Evolutionary conservation across 2,888 invertebrate species (phyloP), one percentile per base, ranked within the genome.

Genomic region (Endotricha flammealis): DNA sequence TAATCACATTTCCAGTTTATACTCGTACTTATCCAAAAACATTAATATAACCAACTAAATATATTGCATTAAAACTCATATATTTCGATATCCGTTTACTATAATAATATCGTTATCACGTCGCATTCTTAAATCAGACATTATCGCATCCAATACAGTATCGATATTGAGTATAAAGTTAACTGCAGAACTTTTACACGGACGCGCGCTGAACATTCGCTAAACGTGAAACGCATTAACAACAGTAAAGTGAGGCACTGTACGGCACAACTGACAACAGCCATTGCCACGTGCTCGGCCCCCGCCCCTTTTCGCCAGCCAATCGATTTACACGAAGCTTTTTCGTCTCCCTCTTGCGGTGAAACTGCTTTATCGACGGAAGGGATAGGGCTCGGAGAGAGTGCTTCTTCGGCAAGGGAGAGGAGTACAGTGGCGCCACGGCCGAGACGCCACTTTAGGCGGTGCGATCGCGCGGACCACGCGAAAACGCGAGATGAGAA

Each of bases 271-370:
- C 58, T 64, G 56, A 66, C 66, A 70, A 69, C 64, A 64, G 63
- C 53, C 46, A 45, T 46, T 42, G 67, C 83, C 83, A 85, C 83
- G 85, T 85, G 85, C 73, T 83, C 57, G 44, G 44, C 64, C 64
- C 75, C 81, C 83, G 76, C 85, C 85, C 77, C 72, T 73, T 81
- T 74, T 57, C 44, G 56, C 50, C 69, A 63, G 64, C 85, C 85
- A 86, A 86, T 85, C 83, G 83, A 82, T 82, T 78, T 64, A 44
- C 71, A 42, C 60, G 62, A 42, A 64, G 54, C 44, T 76, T 53
- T 39, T 53, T 58, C 56, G 60, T 83, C 82, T 72, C 78, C 54
- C 57, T 83, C 72, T 50, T 41, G 28, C 65, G 39, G 39, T 42
- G n/a, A 47, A 35, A 45, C 81, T 80, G 75, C 57, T 81, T 81